Evolutionary conservation across 2,888 invertebrate genomes (phyloP), one percentile per base, ranked within the genome.

Genomic region (Tanytarsus gracilentus): DNA sequence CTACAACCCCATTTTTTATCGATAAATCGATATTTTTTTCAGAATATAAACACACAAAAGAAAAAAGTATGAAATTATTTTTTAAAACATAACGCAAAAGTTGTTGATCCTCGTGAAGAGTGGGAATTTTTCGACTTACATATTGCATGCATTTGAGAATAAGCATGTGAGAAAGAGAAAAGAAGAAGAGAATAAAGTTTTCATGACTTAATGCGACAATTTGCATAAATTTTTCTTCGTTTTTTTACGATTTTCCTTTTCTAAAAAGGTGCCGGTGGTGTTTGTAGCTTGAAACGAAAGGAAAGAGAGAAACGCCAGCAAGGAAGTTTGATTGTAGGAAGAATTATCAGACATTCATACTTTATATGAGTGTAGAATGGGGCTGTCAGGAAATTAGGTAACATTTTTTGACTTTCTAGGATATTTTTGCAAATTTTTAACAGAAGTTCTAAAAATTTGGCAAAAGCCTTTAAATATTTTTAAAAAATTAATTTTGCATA

Each of bases 141-240:
- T 21, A 9, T 52, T 39, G 7, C 18, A 48, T 11, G 8, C 11
- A 4, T 23, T 44, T 9, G 11, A 44, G 18, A 36, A 14, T 36
- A 14, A 14, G n/a, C 36, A 36, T 36, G n/a, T 16, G 16, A 36
- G 14, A 36, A 36, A 14, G 36, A 16, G 14, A 36, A 4, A 36
- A 36, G 36, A 36, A 36, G 36, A 36, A 36, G 36, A 16, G 16
- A 36, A 3, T 1, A 6, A 14, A 3, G n/a, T 36, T 36, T 36
- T 36, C 16, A 3, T 36, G 36, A 36, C 33, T 53, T 53, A 33
- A 30, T 52, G 53, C 33, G 53, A 27, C 30, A 58, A 58, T 58
- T 58, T 58, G 58, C 58, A 58, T 58, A 58, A 58, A 21, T 58
- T 58, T 58, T 55, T 23, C 26, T 55, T 36, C 53, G 16, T 9